Conservation (phyloP, 2,797 vertebrate genomes). For the Percopsis omiscomaycus region DNA sequence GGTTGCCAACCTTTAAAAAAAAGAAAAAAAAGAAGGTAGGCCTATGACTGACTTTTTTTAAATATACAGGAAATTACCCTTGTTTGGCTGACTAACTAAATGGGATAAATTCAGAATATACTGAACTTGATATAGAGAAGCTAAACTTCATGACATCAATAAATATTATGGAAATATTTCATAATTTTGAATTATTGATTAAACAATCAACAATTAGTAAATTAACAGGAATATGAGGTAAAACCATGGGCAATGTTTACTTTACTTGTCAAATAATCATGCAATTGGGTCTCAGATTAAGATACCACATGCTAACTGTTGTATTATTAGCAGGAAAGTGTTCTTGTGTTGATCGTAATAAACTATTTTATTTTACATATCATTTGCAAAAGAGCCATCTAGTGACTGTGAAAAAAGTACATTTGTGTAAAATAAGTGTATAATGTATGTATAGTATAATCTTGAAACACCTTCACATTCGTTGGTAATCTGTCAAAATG, state of each 20-base stretch:
- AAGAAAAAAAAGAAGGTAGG: too few relatives aligned
- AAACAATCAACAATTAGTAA: neutral
- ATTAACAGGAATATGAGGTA: neutral
- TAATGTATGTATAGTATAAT: neutral
- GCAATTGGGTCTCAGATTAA: neutral
- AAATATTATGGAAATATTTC: too few relatives aligned
- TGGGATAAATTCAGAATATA: too few relatives aligned
- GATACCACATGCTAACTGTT: constrained; percentile 1
- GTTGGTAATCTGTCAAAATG: constrained; percentile 8
- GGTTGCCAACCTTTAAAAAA: too few relatives aligned
- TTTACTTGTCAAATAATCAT: neutral
- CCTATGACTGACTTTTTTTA: too few relatives aligned
- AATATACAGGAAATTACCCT: too few relatives aligned
- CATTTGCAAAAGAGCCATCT: constrained; percentile 3
- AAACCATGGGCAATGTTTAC: too few relatives aligned
- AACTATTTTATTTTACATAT: constrained; percentile 5
- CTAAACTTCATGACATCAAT: too few relatives aligned
- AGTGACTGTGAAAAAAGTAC: constrained; percentile 26
- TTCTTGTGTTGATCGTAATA: neutral
- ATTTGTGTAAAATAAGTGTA: constrained; percentile 25
- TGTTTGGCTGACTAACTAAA: too few relatives aligned
- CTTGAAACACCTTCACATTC: constrained; percentile 6
- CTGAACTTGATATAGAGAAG: too few relatives aligned
- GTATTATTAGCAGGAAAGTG: constrained; percentile 19
- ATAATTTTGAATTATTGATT: too few relatives aligned